Conservation (phyloP, 1,140 invertebrate genomes). For the Drosophila biarmipes region DNA sequence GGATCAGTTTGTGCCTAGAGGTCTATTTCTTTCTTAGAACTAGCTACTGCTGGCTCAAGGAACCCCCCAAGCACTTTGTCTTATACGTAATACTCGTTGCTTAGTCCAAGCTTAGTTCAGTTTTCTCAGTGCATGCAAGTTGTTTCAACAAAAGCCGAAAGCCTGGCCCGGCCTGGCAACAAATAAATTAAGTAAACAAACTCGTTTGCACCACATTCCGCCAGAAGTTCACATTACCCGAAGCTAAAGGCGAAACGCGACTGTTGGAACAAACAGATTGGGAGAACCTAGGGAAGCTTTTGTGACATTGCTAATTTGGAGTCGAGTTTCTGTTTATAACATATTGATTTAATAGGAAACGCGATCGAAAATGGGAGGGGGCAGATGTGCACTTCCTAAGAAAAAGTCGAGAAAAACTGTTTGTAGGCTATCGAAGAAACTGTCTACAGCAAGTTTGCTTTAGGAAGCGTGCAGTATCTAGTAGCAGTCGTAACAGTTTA, state of each 20-base stretch:
- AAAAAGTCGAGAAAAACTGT: not conserved
- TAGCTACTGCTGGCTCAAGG: too few species aligned
- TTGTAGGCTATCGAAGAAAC: too few species aligned
- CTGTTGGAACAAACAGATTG: conserved; percentile 11
- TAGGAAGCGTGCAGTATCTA: too few species aligned
- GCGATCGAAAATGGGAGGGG: not conserved
- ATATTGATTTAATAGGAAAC: conserved; percentile 27
- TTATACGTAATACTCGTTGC: too few species aligned
- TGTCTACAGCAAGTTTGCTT: too few species aligned
- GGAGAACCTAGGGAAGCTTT: conserved; percentile 6
- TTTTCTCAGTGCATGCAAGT: not conserved
- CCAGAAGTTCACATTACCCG: conserved; percentile 33
- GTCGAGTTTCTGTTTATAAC: conserved; percentile 15
- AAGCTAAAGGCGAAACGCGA: conserved; percentile 2
- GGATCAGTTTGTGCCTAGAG: too few species aligned
- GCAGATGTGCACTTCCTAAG: not conserved
- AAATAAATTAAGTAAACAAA: conserved; percentile 50
- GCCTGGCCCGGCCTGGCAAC: conserved; percentile 17
- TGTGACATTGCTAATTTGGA: conserved; percentile 2
- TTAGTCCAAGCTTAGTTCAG: too few species aligned
- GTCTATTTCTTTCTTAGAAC: too few species aligned
- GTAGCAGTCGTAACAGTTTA: too few species aligned
- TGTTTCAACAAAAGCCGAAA: conserved; percentile 6
- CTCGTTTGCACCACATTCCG: conserved; percentile 59
- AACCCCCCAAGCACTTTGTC: too few species aligned